Base-by-base conservation (phyloP, 2,797 vertebrate species). In the Distichodus sexfasciatus region DNA sequence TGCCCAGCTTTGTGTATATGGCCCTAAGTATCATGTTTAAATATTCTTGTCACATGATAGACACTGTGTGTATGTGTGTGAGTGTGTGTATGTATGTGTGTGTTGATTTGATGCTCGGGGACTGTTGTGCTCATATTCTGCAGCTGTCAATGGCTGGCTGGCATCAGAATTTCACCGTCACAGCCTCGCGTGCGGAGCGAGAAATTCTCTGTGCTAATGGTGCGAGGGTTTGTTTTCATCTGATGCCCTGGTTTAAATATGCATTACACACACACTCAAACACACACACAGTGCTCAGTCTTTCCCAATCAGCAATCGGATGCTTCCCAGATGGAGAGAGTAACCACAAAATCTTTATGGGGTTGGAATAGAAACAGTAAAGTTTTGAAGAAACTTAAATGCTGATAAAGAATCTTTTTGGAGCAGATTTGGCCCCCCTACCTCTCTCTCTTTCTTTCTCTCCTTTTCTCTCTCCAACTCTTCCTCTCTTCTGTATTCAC, bases 171-270 rank as follows among this genome's bases (percentile, higher is more conserved):
- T 66, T 62, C 63, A 12, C 68, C 54, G 26, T 58, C 54, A 38
- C 54, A 24, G 19, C 54, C 78, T 88, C 75, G 90, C 89, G 85
- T 91, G 90, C 82, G 61, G 84, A 89, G 81, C 78, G 68, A 69
- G 79, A 87, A 82, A 84, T 88, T 87, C 85, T 89, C 79, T 63
- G 79, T 79, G 81, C 83, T 89, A 87, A 87, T 89, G 86, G 82
- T 59, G 83, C 81, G 80, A 86, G 80, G 84, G 82, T 91, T 87
- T 88, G 83, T 90, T 89, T 89, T 90, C 85, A 87, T 91, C 87
- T 87, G 84, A 88, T 86, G 83, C 79, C 82, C 82, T 85, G 79
- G 85, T 88, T 90, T 86, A 88, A 87, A 90, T 86, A 86, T 84
- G 83, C 79, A 86, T 82, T 63, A 54, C 62, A 69, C 79, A 78